Evolutionary conservation across 2,113 vertebrate species (phyloP).

Genomic region (Engystomops pustulosus): DNA sequence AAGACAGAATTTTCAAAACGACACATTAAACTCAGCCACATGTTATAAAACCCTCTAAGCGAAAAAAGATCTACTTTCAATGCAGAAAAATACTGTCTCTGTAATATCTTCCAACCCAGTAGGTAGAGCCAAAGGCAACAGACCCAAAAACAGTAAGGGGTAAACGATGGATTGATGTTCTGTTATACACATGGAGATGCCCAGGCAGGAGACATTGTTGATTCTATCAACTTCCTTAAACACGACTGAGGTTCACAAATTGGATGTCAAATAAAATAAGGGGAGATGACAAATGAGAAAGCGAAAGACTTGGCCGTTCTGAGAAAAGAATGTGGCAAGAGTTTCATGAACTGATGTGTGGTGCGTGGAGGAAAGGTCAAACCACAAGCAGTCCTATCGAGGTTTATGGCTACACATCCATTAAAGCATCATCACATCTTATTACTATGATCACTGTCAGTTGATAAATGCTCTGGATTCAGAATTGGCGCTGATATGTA

Average conservation of each 20-base stretch:
- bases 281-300: conserved; percentile 18
- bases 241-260: neutral
- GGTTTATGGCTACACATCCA: conserved; percentile 4
- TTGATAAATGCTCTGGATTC: neutral
- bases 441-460: neutral
- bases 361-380: conserved; percentile 29
- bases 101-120: conserved; percentile 21
- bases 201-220: neutral
- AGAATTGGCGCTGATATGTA: neutral
- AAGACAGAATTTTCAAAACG: neutral
- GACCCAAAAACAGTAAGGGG: conserved; percentile 35
- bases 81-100: neutral
- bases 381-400: conserved; percentile 22
- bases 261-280: conserved; percentile 31
- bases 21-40: neutral
- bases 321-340: conserved; percentile 3
- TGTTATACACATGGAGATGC: conserved; percentile 23
- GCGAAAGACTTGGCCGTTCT: conserved; percentile 4
- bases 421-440: conserved; percentile 4
- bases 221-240: conserved; percentile 27
- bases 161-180: conserved; percentile 34
- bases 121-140: conserved; percentile 7
- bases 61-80: neutral
- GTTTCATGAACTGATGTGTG: conserved; percentile 28
- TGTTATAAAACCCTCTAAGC: neutral